Percentiles rank a stretch among this genome's conserved stretches.
Conservation (phyloP, 2,888 invertebrate species). For the Caenorhabditis imperialis region DNA sequence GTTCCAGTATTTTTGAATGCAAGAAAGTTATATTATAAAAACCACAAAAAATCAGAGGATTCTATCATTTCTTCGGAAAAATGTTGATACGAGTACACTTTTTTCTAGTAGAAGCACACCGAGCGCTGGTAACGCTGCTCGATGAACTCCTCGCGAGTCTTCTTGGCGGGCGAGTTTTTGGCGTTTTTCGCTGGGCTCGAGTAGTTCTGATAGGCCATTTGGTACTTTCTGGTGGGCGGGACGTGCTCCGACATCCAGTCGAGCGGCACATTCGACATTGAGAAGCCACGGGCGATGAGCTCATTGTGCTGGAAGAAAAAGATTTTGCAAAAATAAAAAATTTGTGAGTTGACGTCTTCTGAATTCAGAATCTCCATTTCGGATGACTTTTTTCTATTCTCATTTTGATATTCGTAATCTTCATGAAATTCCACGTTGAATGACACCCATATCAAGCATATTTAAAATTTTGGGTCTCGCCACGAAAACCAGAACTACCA, state of each 20-base stretch:
- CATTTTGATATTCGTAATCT: too few relatives aligned
- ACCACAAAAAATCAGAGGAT: too few relatives aligned
- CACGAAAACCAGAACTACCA: neutral
- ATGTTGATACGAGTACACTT: too few relatives aligned
- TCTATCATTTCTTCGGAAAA: too few relatives aligned
- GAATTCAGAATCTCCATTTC: neutral
- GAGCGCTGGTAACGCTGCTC: slow-evolving; percentile 24
- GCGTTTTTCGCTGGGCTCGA: too few relatives aligned
- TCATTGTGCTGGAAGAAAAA: slow-evolving; percentile 13
- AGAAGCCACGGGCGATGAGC: slow-evolving; percentile 18
- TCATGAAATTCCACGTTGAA: too few relatives aligned
- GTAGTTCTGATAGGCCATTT: slow-evolving; percentile 1
- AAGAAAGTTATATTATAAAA: too few relatives aligned
- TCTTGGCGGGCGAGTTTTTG: neutral
- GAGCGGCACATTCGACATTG: slow-evolving; percentile 11
- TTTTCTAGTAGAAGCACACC: slow-evolving; percentile 34
- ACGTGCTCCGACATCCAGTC: slow-evolving; percentile 37
- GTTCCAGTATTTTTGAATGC: too few relatives aligned
- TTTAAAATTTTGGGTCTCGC: neutral
- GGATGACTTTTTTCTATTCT: neutral
- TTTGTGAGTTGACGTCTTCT: too few relatives aligned
- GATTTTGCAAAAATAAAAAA: too few relatives aligned
- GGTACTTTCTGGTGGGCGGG: slow-evolving; percentile 34
- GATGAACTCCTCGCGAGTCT: slow-evolving; percentile 2
- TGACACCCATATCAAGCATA: too few relatives aligned